Conservation (phyloP, 2,797 vertebrate species). For the Dryobates pubescens region DNA sequence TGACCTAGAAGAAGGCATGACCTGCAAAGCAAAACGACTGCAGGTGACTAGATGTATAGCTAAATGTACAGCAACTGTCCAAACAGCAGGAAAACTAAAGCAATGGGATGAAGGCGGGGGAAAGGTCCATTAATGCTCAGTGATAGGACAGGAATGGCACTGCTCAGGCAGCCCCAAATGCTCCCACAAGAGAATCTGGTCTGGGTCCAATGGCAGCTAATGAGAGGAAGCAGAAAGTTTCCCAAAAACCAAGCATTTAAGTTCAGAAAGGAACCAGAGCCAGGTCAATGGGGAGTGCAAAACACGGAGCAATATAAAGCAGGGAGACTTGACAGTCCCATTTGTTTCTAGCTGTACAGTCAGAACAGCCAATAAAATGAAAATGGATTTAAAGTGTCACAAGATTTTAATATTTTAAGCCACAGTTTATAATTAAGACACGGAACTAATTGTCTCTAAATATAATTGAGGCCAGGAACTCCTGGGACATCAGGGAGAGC, state of each 20-base stretch:
- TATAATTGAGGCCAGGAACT: constrained; percentile 27
- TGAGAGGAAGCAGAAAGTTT: background rate
- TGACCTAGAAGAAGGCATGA: background rate
- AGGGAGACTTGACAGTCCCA: background rate
- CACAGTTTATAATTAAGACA: constrained; percentile 9
- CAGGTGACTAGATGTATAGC: background rate
- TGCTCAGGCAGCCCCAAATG: background rate
- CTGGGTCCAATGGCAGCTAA: background rate
- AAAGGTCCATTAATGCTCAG: background rate
- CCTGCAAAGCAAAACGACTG: background rate
- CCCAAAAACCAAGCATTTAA: background rate
- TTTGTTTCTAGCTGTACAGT: background rate
- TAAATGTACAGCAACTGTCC: background rate
- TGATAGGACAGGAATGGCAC: background rate
- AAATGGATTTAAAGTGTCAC: background rate
- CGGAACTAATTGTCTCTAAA: constrained; percentile 13
- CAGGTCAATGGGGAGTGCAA: background rate
- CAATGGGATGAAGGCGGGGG: background rate
- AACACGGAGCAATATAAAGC: background rate
- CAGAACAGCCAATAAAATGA: background rate
- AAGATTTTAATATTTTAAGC: background rate
- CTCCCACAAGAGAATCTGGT: background rate
- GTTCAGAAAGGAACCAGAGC: background rate
- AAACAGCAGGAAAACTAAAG: constrained; percentile 12
- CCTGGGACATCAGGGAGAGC: background rate